Evolutionary conservation across 2,888 invertebrate genomes (phyloP).

Genomic region (Lamellibrachia satsuma): DNA sequence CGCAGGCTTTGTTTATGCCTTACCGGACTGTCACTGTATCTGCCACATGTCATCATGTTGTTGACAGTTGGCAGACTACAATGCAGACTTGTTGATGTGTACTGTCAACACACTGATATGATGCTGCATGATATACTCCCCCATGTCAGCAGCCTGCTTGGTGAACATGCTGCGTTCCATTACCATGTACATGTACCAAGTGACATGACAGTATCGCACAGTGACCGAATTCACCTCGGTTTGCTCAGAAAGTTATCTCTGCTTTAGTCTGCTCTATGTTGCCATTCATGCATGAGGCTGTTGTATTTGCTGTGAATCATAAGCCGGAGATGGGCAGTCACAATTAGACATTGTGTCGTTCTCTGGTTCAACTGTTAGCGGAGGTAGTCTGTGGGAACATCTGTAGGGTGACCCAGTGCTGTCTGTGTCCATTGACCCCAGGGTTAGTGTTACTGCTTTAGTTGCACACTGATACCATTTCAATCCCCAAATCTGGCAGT

Average conservation of each 20-base stretch:
- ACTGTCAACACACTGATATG: background rate
- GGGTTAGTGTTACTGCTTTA: background rate
- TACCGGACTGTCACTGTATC: background rate
- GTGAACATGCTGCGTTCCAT: background rate
- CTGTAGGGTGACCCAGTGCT: background rate
- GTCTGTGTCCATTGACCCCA: background rate
- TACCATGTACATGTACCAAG: background rate
- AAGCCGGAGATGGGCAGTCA: background rate
- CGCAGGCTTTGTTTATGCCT: background rate
- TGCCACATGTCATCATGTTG: background rate
- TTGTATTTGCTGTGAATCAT: background rate
- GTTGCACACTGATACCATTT: no score
- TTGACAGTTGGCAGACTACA: conserved; percentile 9
- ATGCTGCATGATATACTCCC: background rate
- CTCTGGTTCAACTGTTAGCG: background rate
- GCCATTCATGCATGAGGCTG: no score
- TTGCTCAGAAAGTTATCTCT: background rate
- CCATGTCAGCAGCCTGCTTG: background rate
- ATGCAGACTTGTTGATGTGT: background rate
- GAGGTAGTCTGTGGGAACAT: background rate
- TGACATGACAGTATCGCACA: background rate
- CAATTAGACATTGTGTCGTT: background rate
- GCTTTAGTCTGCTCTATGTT: background rate
- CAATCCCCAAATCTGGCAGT: no score
- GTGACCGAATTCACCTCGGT: background rate